A percentile compares a stretch with the other conserved stretches of the same genome.
These are phyloP conservation scores for Tragelaphus scriptus DNA, from an alignment of 2,113 vertebrate species.

Conservation along the genomic window DNA sequence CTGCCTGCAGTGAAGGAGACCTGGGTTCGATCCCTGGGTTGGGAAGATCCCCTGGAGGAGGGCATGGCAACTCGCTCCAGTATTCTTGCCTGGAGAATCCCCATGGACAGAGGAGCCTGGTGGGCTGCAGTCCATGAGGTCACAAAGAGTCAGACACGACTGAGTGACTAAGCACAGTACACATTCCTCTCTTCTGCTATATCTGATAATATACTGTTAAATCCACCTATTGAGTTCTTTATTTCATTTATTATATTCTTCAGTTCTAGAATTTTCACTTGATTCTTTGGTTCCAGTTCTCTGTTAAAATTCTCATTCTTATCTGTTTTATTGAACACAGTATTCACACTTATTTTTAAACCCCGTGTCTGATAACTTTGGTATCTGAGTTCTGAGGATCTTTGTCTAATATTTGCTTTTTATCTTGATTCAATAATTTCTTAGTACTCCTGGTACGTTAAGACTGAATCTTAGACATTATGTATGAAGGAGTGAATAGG, in stretches of 20 bases:
- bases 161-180: not conserved
- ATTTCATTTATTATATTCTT: not conserved
- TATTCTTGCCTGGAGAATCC: not conserved
- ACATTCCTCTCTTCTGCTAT: not conserved
- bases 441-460: not conserved
- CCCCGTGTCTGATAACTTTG: not conserved
- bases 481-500: not conserved
- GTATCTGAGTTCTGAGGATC: not conserved
- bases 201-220: not conserved
- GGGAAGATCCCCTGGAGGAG: not conserved
- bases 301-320: not conserved
- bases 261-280: not conserved
- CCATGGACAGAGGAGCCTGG: not conserved
- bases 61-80: not conserved
- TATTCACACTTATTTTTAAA: not conserved
- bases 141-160: accelerated
- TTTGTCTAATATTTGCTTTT: not conserved
- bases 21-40: not conserved
- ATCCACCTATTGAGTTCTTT: not conserved
- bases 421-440: not conserved
- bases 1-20: not conserved
- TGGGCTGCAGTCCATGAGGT: not conserved
- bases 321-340: not conserved
- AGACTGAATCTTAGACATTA: not conserved
- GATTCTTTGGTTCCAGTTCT: not conserved